Evolutionary conservation across 2,113 vertebrate species (phyloP).

Genomic region (Eptatretus burgeri): DNA sequence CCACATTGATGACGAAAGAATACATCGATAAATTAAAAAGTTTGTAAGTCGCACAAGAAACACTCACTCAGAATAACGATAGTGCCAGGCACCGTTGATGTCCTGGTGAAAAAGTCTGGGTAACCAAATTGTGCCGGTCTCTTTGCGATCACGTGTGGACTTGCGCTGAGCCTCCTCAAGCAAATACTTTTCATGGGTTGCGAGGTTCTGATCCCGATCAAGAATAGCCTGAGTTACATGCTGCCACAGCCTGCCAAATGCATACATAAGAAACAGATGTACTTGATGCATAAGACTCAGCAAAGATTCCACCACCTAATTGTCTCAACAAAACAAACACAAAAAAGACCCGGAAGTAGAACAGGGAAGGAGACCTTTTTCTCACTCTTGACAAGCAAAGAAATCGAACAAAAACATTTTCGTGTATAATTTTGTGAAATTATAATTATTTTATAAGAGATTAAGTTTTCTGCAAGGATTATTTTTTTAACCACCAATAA

Average conservation of each 20-base stretch:
- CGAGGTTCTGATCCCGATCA: slow-evolving; percentile 88
- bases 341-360: not conserved
- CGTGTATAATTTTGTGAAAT: not conserved
- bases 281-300: not conserved
- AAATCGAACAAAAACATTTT: not conserved
- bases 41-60: not conserved
- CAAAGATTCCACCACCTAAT: not conserved
- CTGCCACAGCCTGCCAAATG: slow-evolving; percentile 57
- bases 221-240: slow-evolving; percentile 77
- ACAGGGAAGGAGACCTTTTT: not conserved
- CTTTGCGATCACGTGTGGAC: slow-evolving; percentile 57
- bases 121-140: slow-evolving; percentile 49
- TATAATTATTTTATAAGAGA: not conserved
- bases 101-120: slow-evolving; percentile 68
- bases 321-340: not conserved
- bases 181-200: slow-evolving; percentile 72
- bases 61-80: slow-evolving; percentile 75
- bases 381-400: not conserved
- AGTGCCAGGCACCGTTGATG: slow-evolving; percentile 73
- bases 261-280: not conserved
- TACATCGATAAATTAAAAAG: not conserved
- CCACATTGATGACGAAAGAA: not conserved
- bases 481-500: not conserved
- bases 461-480: not conserved
- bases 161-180: slow-evolving; percentile 78